Conservation (phyloP, 2,888 invertebrate genomes). For the Girardia tigrina region DNA sequence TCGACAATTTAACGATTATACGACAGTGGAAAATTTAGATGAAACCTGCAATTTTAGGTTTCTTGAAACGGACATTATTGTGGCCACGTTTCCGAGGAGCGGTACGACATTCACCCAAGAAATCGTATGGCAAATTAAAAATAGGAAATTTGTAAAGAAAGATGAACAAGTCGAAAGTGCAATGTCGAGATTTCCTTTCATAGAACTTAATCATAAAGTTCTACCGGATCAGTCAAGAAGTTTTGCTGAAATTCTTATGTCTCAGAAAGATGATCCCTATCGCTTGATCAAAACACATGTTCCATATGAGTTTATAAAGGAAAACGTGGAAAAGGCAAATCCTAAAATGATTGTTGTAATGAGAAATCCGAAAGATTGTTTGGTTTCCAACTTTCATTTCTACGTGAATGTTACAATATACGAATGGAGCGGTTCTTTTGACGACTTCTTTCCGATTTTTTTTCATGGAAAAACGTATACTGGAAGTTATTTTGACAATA, state of each 20-base stretch:
- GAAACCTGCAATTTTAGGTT: conserved; percentile 18
- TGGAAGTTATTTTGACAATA: conserved; percentile 26
- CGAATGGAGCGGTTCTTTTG: not conserved
- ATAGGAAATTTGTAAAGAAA: not conserved
- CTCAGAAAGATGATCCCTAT: not conserved
- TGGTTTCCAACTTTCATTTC: conserved; percentile 16
- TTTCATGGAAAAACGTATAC: not conserved
- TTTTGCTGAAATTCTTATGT: not conserved
- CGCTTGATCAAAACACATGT: conserved; percentile 27
- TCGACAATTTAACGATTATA: not conserved
- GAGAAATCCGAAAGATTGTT: conserved; percentile 30
- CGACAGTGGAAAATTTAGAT: not conserved
- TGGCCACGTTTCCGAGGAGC: not conserved
- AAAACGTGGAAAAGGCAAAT: conserved; percentile 18
- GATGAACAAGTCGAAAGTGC: not conserved
- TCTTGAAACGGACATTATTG: not conserved
- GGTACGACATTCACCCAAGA: conserved; percentile 25
- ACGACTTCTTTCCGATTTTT: conserved; percentile 24
- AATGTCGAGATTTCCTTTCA: not conserved
- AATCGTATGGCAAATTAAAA: conserved; percentile 25
- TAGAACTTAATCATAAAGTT: conserved; percentile 18
- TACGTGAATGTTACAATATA: not conserved
- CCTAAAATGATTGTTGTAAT: conserved; percentile 29
- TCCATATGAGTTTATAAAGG: conserved; percentile 14
- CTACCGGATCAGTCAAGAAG: not conserved